Evolutionary conservation across 2,797 vertebrate genomes (phyloP), one percentile per base, ranked within the genome.

Genomic region (Neoniphon sammara): DNA sequence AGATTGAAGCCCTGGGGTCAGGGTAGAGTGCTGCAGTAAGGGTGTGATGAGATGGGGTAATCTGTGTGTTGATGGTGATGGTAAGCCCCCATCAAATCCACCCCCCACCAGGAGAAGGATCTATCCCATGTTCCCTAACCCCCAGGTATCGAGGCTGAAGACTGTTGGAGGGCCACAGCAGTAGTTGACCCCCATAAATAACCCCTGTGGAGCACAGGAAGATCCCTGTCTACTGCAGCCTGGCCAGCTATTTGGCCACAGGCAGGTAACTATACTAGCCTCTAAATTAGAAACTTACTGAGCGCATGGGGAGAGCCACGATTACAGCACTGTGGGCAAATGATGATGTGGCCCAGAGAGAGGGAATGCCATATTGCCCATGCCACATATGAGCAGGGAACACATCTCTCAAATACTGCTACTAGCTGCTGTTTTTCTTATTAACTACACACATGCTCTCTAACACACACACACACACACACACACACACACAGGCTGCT

Each of bases 111-210:
- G 21, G 3, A 73, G 53, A 49, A 50, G 31, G 57, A 61, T 66
- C 53, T 50, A 69, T 59, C 63, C 77, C 54, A 21, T 57, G 21
- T 66, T 74, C 60, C 50, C 31, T 57, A 31, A 70, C 4, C 31
- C 53, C 63, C n/a, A 27, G 39, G 36, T 68, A 58, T 36, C 14
- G 52, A 52, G 73, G 30, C 5, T 80, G 46, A 55, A 85, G 85
- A 85, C 80, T 83, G 78, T 82, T 74, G 27, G 20, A 52, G 49
- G 59, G 56, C 66, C 68, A 66, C 3, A 73, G 49, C 23, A 36
- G 73, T 73, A 53, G 72, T 84, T 85, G 80, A 90, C 83, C 87
- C 78, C 55, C 65, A 87, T 89, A 83, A 87, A 91, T 88, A 87
- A 86, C 68, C 72, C 70, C 73, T 31, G 30, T 65, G 52, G 77